Base-by-base conservation (phyloP, 1,140 invertebrate genomes). In the Zaprionus nigranus region DNA sequence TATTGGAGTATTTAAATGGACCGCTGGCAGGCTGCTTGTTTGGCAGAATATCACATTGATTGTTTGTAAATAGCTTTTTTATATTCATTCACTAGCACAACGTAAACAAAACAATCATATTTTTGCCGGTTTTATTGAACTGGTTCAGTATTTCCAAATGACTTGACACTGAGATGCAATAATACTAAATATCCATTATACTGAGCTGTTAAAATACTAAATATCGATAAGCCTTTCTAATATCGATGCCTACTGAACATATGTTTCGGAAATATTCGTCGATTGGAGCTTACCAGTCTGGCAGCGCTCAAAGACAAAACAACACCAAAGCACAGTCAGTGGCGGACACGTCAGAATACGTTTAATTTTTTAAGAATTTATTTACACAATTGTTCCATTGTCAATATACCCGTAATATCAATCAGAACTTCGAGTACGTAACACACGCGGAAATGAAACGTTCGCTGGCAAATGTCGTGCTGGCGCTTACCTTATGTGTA, bases 301-400 rank as follows among this genome's bases (percentile, higher is more conserved):
- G 67, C 58, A 65, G 43, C 57, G 12, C 53, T 67, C 15, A 38
- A 34, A 36, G 28, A 49, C 51, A 61, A 66, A 72, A 60, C 63
- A 66, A 66, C 54, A 64, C 12, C 40, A 71, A 61, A 38, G 22
- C 49, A 34, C 1, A 53, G 20, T 12, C 46, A 6, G 17, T 34
- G 5, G 36, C 46, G 61, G 76, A 78, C 75, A 78, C 75, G 75
- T 78, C 75, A 78, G 61, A 75, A 59, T 59, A 53, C 20, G 49
- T 58, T 58, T 28, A 57, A 11, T 49, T 65, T 60, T 46, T 58
- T 24, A 12, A 22, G 22, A 64, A 78, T 6, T 30, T 75, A 51
- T 75, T 74, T 78, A 54, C 43, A 67, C 64, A 75, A 43, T 24
- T 69, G 60, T 64, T 59, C 59, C 26, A 66, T 74, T 34, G 12